phyloP scores from a whole-genome alignment of 1,140 invertebrate species.

The Atta cephalotes region DNA sequence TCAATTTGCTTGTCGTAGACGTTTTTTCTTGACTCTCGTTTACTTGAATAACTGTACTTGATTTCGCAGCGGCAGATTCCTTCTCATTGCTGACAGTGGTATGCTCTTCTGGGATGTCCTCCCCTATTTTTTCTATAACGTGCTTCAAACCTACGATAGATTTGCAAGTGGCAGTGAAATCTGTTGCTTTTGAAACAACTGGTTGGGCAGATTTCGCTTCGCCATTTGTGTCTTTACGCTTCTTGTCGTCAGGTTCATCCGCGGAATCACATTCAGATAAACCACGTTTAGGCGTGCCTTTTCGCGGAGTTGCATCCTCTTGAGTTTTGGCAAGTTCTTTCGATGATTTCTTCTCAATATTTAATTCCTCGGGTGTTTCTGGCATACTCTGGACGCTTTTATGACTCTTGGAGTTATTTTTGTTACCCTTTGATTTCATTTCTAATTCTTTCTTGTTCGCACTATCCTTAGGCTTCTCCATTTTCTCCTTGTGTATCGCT shows the following conservation, averaged over 20 bases:
- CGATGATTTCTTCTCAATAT: slow-evolving; percentile 57
- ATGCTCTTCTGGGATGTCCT: slow-evolving; percentile 67
- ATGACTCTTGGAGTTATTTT: slow-evolving; percentile 65
- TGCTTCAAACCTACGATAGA: slow-evolving; percentile 81
- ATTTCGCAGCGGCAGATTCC: slow-evolving; percentile 31
- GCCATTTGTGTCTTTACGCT: slow-evolving; percentile 60
- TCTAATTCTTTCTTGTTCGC: slow-evolving; percentile 81
- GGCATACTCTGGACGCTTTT: slow-evolving; percentile 42
- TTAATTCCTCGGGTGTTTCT: slow-evolving; percentile 55
- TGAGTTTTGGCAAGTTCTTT: slow-evolving; percentile 53
- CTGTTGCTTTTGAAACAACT: slow-evolving; percentile 57
- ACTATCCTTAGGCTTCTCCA: slow-evolving; percentile 80
- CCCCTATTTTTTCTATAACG: slow-evolving; percentile 81
- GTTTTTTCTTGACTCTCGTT: slow-evolving; percentile 22
- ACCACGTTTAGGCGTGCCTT: slow-evolving; percentile 64
- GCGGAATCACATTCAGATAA: slow-evolving; percentile 50
- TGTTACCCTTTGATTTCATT: slow-evolving; percentile 77
- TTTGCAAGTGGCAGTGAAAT: slow-evolving; percentile 79
- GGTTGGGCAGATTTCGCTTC: slow-evolving; percentile 34
- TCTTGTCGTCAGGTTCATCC: slow-evolving; percentile 67
- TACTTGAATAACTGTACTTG: background rate
- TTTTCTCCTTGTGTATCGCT: slow-evolving; percentile 86
- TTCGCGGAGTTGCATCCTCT: slow-evolving; percentile 63
- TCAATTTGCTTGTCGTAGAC: background rate
- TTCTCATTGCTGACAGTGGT: slow-evolving; percentile 20